phyloP scores from a whole-genome alignment of 2,888 invertebrate genomes.

The Drosophila melanosoma region DNA sequence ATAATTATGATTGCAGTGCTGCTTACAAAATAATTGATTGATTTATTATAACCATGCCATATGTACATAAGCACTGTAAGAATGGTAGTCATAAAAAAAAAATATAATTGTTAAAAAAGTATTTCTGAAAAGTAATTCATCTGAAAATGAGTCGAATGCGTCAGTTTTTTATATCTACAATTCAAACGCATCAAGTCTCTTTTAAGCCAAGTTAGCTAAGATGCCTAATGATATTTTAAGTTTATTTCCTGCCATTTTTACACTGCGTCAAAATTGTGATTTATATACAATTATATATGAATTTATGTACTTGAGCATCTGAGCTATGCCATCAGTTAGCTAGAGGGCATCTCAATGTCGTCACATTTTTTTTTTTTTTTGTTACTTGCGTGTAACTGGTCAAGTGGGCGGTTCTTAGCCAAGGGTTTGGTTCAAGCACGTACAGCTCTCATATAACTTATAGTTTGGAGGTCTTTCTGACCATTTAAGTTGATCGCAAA shows the following conservation, averaged over 20 bases:
- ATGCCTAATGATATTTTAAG: not conserved
- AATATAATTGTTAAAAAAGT: not conserved
- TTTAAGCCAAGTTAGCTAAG: not conserved
- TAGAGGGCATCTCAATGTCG: slow-evolving; percentile 6
- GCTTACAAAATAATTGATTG: not conserved
- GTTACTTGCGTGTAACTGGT: slow-evolving; percentile 5
- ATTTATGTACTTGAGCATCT: not conserved
- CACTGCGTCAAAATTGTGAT: not conserved
- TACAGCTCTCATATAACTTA: slow-evolving; percentile 12
- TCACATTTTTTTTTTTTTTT: not conserved
- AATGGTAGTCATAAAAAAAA: not conserved
- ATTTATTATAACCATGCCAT: too few species aligned
- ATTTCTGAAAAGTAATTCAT: not conserved
- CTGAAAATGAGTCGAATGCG: not conserved
- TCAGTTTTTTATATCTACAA: not conserved
- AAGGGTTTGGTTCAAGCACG: slow-evolving; percentile 56
- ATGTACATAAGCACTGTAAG: not conserved
- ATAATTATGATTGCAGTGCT: not conserved
- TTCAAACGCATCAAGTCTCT: not conserved
- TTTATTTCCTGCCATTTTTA: not conserved
- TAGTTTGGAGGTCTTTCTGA: slow-evolving; percentile 56
- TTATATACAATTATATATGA: not conserved
- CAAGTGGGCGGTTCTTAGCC: slow-evolving; percentile 34
- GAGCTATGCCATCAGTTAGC: not conserved
- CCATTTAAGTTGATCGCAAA: slow-evolving; percentile 52